A percentile compares a stretch with the other conserved stretches of the same genome.
These are phyloP conservation scores for Acanthurus lineatus DNA, from an alignment of 2,797 vertebrate species.

Conservation along the genomic window DNA sequence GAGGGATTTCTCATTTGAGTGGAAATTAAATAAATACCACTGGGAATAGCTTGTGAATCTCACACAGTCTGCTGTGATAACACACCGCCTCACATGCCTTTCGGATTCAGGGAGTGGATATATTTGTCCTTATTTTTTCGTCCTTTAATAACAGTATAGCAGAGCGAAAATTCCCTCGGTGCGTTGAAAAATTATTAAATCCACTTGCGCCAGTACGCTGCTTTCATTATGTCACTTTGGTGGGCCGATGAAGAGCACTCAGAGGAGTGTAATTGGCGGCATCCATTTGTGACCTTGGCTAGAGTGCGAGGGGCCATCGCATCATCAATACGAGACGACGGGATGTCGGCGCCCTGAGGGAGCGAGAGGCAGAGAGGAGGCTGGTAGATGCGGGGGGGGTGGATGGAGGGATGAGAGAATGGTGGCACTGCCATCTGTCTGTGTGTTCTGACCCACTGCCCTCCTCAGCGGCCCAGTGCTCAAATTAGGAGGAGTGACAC, in stretches of 20 bases:
- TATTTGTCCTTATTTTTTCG: slow-evolving; percentile 54
- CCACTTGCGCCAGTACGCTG: slow-evolving; percentile 54
- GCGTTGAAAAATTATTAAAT: slow-evolving; percentile 65
- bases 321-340: slow-evolving; percentile 59
- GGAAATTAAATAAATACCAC: slow-evolving; percentile 75
- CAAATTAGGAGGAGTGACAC: slow-evolving; percentile 79
- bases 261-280: slow-evolving; percentile 60
- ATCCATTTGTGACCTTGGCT: slow-evolving; percentile 81
- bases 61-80: slow-evolving; percentile 50
- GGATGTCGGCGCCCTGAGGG: slow-evolving; percentile 56
- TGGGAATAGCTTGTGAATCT: slow-evolving; percentile 60
- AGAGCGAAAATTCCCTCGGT: slow-evolving; percentile 55
- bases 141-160: slow-evolving; percentile 67
- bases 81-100: slow-evolving; percentile 38
- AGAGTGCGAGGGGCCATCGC: slow-evolving; percentile 40
- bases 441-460: slow-evolving; percentile 83
- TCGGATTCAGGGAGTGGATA: slow-evolving; percentile 30
- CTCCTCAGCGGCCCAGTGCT: slow-evolving; percentile 73
- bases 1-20: slow-evolving; percentile 69
- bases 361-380: slow-evolving; percentile 35
- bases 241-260: slow-evolving; percentile 62
- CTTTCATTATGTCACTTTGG: slow-evolving; percentile 73
- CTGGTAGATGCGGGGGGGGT: slow-evolving; percentile 8
- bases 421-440: slow-evolving; percentile 83
- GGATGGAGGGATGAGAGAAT: slow-evolving; percentile 36